A percentile compares a stretch with the other conserved stretches of the same genome.
Conservation (phyloP, 2,113 vertebrate genomes). For the Anguilla japonica region DNA sequence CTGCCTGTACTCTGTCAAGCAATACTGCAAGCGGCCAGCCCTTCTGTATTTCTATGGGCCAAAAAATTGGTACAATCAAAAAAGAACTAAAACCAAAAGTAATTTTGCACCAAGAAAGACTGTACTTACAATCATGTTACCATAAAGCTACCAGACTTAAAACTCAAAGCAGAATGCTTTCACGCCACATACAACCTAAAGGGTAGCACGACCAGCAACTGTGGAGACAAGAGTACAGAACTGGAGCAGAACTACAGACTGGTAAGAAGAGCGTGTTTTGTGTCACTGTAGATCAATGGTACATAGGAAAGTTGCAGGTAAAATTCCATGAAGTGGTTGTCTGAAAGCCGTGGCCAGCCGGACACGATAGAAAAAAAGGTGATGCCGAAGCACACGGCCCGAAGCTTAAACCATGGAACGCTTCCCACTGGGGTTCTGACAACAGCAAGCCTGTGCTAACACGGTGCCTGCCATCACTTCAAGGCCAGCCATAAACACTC, state of each 20-base stretch:
- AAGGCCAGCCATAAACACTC: conserved; percentile 3
- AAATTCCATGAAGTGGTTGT: not conserved
- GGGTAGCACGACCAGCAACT: not conserved
- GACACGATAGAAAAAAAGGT: not conserved
- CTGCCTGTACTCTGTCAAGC: conserved; percentile 55
- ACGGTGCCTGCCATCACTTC: not conserved
- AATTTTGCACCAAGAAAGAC: not conserved
- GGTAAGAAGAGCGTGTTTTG: not conserved
- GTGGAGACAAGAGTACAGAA: too few relatives aligned
- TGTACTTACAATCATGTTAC: not conserved
- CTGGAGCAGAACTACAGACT: too few relatives aligned
- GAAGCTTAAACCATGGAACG: not conserved
- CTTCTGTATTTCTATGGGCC: not conserved
- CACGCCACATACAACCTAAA: not conserved
- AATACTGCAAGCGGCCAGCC: conserved; percentile 29
- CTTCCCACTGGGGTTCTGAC: not conserved
- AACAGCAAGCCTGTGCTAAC: not conserved
- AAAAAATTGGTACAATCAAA: conserved; percentile 1
- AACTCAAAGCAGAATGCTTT: not conserved
- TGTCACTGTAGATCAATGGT: not conserved
- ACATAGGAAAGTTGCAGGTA: not conserved
- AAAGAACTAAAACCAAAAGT: not conserved
- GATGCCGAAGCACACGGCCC: not conserved
- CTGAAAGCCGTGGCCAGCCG: not conserved
- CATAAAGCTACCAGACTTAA: conserved; percentile 1